Percentiles rank a stretch among this genome's conserved stretches.
Conservation (phyloP, 2,113 vertebrate genomes). For the Proteles cristata region DNA sequence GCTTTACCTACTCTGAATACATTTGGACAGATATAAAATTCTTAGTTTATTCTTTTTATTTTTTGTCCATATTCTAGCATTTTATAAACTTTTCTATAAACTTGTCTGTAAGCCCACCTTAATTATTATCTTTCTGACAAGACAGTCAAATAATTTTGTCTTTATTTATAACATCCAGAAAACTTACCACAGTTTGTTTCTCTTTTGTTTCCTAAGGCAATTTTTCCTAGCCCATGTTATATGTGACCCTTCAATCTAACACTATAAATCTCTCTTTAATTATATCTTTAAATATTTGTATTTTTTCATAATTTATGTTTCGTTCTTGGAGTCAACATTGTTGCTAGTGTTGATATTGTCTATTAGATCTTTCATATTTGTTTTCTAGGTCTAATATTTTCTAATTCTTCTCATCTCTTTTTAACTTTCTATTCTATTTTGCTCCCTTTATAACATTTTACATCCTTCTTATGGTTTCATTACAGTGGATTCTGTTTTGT, state of each 20-base stretch:
- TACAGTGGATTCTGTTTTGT: background rate
- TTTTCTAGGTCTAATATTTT: background rate
- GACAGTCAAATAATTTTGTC: background rate
- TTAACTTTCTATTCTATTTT: background rate
- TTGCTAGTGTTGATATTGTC: background rate
- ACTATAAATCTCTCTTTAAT: background rate
- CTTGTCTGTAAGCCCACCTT: background rate
- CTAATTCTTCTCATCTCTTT: background rate
- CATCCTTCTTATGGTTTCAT: background rate
- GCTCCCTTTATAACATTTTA: background rate
- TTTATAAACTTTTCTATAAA: background rate
- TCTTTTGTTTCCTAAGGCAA: constrained; percentile 15
- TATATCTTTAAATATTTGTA: constrained; percentile 43
- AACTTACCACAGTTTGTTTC: background rate
- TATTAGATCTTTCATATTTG: background rate
- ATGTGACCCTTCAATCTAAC: background rate
- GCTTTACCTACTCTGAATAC: background rate
- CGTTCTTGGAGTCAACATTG: background rate
- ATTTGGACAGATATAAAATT: background rate
- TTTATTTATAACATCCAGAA: background rate
- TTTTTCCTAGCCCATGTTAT: background rate
- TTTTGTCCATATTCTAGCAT: background rate
- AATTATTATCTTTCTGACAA: background rate
- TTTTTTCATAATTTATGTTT: background rate
- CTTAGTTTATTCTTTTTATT: background rate